Conservation (phyloP, 1,140 invertebrate species). For the Trichoplusia ni region DNA sequence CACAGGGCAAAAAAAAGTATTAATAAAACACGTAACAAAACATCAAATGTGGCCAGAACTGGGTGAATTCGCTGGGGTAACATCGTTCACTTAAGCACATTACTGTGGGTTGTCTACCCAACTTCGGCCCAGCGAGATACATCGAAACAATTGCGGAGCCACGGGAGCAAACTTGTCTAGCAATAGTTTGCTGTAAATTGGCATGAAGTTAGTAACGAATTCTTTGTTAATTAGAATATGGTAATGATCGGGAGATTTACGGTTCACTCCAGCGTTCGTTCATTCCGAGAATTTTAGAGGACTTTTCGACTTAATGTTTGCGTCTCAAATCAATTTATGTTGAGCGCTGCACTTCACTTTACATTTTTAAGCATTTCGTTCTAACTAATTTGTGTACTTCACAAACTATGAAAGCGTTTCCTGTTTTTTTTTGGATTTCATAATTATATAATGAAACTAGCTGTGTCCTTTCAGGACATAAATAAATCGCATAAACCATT, state of each 20-base stretch:
- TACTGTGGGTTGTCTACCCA: constrained; percentile 53
- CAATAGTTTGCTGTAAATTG: constrained; percentile 48
- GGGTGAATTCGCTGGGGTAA: constrained; percentile 63
- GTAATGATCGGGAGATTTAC: constrained; percentile 11
- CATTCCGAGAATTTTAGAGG: too few relatives aligned
- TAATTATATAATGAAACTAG: too few relatives aligned
- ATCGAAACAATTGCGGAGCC: constrained; percentile 66
- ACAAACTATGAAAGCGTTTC: too few relatives aligned
- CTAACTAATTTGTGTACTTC: too few relatives aligned
- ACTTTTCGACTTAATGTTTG: too few relatives aligned
- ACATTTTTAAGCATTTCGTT: too few relatives aligned
- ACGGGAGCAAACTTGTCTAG: constrained; percentile 56
- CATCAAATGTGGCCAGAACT: constrained; percentile 51
- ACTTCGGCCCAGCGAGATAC: constrained; percentile 62
- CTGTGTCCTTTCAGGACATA: too few relatives aligned
- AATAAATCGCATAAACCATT: too few relatives aligned
- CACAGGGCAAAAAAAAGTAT: constrained; percentile 18
- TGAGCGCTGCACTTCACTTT: too few relatives aligned
- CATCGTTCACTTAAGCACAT: constrained; percentile 77
- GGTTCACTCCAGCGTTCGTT: not conserved
- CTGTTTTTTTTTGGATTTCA: too few relatives aligned
- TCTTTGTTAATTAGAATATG: constrained; percentile 43
- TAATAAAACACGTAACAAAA: constrained; percentile 43
- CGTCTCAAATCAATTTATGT: too few relatives aligned
- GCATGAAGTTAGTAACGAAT: constrained; percentile 44